Conservation (phyloP, 2,888 invertebrate species). For the Eristalis intricaria region DNA sequence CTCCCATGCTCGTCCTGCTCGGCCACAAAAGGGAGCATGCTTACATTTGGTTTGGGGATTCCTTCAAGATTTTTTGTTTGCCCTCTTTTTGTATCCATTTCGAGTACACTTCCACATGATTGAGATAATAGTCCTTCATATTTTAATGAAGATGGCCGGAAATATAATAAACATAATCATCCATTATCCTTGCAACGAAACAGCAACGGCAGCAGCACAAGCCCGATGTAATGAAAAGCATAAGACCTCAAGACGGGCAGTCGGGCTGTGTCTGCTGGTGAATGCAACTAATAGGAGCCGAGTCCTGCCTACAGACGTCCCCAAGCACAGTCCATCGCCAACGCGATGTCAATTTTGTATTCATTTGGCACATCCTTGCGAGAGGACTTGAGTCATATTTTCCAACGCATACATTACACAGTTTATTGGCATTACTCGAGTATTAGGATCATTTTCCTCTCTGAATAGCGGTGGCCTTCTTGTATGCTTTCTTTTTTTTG, state of each 20-base stretch:
- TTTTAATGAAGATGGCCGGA: slow-evolving; percentile 70
- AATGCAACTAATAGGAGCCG: slow-evolving; percentile 30
- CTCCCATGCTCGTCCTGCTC: slow-evolving; percentile 1
- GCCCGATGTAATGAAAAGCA: slow-evolving; percentile 47
- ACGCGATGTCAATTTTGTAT: slow-evolving; percentile 41
- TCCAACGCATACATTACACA: slow-evolving; percentile 67
- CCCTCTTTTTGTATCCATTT: slow-evolving; percentile 20
- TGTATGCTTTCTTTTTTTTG: background rate
- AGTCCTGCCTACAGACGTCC: slow-evolving; percentile 22
- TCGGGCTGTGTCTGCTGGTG: background rate
- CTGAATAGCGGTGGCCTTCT: slow-evolving; percentile 41
- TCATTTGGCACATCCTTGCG: slow-evolving; percentile 69
- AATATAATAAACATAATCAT: slow-evolving; percentile 69
- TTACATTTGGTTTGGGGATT: slow-evolving; percentile 26
- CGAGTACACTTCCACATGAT: slow-evolving; percentile 36
- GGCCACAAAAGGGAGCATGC: slow-evolving; percentile 8
- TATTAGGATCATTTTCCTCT: slow-evolving; percentile 55
- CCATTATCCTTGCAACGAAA: slow-evolving; percentile 67
- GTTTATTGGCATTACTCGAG: slow-evolving; percentile 67
- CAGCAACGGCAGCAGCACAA: slow-evolving; percentile 42
- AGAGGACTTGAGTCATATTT: slow-evolving; percentile 69
- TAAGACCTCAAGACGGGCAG: slow-evolving; percentile 47
- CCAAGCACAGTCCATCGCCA: background rate
- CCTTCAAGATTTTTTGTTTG: background rate
- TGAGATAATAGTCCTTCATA: slow-evolving; percentile 62